A percentile compares a stretch with the other conserved stretches of the same genome.
phyloP scores from a whole-genome alignment of 2,113 vertebrate genomes.

The Callorhinus ursinus region DNA sequence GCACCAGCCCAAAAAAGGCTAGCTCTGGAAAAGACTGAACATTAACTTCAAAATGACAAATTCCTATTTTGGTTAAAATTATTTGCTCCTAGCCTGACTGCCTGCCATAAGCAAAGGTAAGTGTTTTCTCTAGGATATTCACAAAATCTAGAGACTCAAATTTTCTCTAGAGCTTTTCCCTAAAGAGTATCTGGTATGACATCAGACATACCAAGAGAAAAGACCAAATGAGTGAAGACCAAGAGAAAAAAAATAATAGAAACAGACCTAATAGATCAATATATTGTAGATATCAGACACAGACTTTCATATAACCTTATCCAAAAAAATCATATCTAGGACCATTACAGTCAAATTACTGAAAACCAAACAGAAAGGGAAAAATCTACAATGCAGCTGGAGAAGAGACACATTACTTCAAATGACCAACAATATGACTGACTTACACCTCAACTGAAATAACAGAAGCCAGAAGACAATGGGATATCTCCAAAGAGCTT shows the following conservation, averaged over 20 bases:
- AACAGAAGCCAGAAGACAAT: not conserved
- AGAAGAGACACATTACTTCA: not conserved
- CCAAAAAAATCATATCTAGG: not conserved
- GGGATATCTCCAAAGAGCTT: not conserved
- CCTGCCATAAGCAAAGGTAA: not conserved
- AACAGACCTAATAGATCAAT: not conserved
- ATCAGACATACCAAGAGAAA: not conserved
- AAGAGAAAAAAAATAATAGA: not conserved
- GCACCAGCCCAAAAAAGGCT: not conserved
- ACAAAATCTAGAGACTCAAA: conserved; percentile 7
- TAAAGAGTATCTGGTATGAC: not conserved
- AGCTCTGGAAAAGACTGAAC: not conserved
- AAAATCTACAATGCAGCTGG: not conserved
- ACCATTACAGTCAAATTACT: not conserved
- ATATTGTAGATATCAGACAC: not conserved
- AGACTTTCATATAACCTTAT: not conserved
- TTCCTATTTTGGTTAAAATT: not conserved
- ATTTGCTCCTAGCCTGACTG: not conserved
- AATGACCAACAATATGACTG: not conserved
- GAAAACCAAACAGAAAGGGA: not conserved
- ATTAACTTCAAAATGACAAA: not conserved
- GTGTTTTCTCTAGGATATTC: not conserved
- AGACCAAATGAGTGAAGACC: not conserved
- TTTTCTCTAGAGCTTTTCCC: not conserved
- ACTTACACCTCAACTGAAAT: not conserved